Conservation (phyloP, 2,888 invertebrate genomes). For the Endotricha flammealis region DNA sequence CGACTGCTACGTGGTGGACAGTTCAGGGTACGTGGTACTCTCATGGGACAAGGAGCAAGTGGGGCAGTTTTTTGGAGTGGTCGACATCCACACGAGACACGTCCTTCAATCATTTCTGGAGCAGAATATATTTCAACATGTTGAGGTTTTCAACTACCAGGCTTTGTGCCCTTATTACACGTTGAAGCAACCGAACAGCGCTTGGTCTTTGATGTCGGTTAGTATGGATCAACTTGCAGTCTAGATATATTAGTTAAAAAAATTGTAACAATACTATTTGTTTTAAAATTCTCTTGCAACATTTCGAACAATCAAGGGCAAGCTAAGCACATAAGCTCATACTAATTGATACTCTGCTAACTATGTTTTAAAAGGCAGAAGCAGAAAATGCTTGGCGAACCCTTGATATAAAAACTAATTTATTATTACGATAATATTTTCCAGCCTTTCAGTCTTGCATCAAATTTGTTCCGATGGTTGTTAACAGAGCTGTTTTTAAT, state of each 20-base stretch:
- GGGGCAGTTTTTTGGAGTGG: constrained; percentile 91
- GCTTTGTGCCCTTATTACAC: constrained; percentile 80
- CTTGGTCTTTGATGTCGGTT: constrained; percentile 52
- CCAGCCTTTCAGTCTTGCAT: constrained; percentile 54
- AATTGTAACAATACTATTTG: too few species aligned
- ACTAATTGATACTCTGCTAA: too few species aligned
- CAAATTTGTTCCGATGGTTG: constrained; percentile 54
- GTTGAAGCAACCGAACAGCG: constrained; percentile 32
- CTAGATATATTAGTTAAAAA: neutral
- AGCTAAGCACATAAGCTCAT: too few species aligned
- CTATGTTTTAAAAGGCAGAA: too few species aligned
- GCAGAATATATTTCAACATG: constrained; percentile 83
- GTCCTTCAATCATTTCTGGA: constrained; percentile 87
- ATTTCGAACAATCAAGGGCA: too few species aligned
- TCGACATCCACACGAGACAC: constrained; percentile 72
- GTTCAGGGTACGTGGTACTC: constrained; percentile 91
- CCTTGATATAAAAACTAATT: neutral
- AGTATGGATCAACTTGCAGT: constrained; percentile 8
- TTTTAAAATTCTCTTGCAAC: too few species aligned
- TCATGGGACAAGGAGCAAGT: constrained; percentile 81
- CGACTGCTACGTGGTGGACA: constrained; percentile 94
- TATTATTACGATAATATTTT: constrained; percentile 1
- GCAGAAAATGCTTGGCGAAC: neutral
- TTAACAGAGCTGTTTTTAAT: constrained; percentile 48
- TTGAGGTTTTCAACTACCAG: constrained; percentile 91